phyloP scores from a whole-genome alignment of 2,113 vertebrate genomes.

The Phalacrocorax brasilianus region DNA sequence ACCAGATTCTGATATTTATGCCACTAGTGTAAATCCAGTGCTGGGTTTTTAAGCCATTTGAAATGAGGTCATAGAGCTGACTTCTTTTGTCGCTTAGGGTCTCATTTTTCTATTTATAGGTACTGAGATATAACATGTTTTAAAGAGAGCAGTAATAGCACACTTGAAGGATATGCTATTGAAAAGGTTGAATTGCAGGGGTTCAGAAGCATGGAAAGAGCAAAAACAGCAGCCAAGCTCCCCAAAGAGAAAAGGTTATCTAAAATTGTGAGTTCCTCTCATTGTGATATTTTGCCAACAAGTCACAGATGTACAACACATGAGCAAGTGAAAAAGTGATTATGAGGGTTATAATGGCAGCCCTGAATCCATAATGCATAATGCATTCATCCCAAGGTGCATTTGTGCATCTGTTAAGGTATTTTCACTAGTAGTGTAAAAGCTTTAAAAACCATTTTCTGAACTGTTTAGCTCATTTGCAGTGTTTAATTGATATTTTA shows the following conservation, averaged over 20 bases:
- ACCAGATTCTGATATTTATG: background rate
- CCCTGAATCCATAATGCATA: conserved; percentile 13
- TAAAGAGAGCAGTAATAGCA: background rate
- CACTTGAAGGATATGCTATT: background rate
- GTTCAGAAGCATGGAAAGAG: background rate
- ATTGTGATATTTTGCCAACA: conserved; percentile 2
- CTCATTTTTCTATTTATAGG: background rate
- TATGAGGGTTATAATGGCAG: conserved; percentile 21
- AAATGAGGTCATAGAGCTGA: background rate
- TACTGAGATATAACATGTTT: background rate
- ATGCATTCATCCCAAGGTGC: conserved; percentile 29
- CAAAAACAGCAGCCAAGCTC: background rate
- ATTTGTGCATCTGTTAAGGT: conserved; percentile 49
- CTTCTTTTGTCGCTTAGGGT: background rate
- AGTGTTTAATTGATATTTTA: conserved; percentile 46
- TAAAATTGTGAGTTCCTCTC: background rate
- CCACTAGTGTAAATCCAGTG: background rate
- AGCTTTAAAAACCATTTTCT: background rate
- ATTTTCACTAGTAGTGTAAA: conserved; percentile 8
- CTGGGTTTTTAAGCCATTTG: background rate
- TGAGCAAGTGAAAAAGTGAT: conserved; percentile 44
- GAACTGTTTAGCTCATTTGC: conserved; percentile 17
- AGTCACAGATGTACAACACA: conserved; percentile 12
- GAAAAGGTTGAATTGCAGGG: background rate
- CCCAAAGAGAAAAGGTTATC: background rate